Conservation (phyloP, 2,797 vertebrate genomes). For the Cirrhinus molitorella region DNA sequence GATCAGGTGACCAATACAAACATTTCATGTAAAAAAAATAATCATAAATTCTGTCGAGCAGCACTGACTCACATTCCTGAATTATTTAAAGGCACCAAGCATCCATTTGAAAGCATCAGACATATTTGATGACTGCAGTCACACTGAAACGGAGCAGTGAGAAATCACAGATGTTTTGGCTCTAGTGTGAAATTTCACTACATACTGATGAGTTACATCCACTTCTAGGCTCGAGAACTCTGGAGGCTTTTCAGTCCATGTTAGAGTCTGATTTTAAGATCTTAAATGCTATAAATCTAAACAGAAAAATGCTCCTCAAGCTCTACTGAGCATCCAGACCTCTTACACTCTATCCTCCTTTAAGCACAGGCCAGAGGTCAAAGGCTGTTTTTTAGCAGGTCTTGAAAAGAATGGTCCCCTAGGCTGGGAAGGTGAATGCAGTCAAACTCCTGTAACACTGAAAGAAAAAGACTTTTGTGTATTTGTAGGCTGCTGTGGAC, state of each 20-base stretch:
- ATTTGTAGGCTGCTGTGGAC: conserved; percentile 67
- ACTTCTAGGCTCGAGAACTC: background rate
- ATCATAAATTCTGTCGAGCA: background rate
- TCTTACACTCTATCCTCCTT: background rate
- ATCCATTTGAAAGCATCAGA: background rate
- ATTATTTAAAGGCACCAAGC: background rate
- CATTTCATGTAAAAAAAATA: background rate
- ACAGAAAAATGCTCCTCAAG: background rate
- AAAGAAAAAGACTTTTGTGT: conserved; percentile 12
- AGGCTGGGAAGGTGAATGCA: conserved; percentile 81
- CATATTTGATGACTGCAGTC: background rate
- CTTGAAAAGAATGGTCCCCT: conserved; percentile 73
- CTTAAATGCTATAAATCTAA: background rate
- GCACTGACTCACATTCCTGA: background rate
- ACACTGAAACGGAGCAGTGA: background rate
- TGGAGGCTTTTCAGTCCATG: background rate
- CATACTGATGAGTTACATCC: background rate
- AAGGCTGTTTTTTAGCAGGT: conserved; percentile 84
- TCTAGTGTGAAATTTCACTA: background rate
- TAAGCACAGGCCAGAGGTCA: conserved; percentile 65
- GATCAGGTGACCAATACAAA: background rate
- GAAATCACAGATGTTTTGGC: background rate
- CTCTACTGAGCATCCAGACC: background rate
- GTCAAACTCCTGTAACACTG: conserved; percentile 83
- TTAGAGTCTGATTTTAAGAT: background rate